phyloP scores from a whole-genome alignment of 2,888 invertebrate genomes.

The Sepiola atlantica region DNA sequence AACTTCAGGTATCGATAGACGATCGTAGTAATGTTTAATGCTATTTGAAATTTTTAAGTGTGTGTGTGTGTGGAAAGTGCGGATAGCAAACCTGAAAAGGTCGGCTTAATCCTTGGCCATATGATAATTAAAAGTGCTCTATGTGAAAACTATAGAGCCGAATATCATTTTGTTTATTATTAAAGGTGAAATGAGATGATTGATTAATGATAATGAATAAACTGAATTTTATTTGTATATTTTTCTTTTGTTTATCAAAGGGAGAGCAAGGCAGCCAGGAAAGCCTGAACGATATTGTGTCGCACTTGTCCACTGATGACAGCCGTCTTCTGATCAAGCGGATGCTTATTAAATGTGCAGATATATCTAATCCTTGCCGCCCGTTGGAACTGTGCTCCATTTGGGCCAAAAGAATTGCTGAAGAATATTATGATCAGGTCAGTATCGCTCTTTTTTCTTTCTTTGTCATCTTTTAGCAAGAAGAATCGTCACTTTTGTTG shows the following conservation, averaged over 20 bases:
- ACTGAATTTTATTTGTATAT: not conserved
- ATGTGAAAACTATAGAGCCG: no score
- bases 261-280: constrained; percentile 36
- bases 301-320: constrained; percentile 76
- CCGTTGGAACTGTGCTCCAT: constrained; percentile 85
- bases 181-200: no score
- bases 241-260: not conserved
- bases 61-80: no score
- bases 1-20: no score
- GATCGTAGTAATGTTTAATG: no score
- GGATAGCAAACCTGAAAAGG: no score
- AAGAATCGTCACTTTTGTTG: not conserved
- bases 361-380: constrained; percentile 96
- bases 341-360: constrained; percentile 98
- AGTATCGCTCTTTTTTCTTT: not conserved
- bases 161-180: no score
- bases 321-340: constrained; percentile 88
- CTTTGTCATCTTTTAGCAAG: not conserved
- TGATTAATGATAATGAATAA: no score
- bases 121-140: no score
- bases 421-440: constrained; percentile 94
- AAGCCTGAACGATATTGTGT: constrained; percentile 37
- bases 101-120: no score
- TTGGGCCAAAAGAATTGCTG: constrained; percentile 96
- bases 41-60: no score